Conservation (phyloP, 2,888 invertebrate species). For the Leptinotarsa haldemani region DNA sequence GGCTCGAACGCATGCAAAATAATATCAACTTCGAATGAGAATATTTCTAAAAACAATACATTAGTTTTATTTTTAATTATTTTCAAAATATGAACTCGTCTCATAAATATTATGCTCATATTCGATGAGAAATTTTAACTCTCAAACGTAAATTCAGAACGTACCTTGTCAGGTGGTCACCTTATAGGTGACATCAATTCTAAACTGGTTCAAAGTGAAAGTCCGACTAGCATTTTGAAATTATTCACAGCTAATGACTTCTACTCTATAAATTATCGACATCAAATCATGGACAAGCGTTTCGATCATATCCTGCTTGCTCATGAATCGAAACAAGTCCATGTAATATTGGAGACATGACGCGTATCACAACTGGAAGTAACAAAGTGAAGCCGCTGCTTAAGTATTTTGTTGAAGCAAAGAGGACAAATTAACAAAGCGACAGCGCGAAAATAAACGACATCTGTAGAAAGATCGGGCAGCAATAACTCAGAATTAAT, state of each 20-base stretch:
- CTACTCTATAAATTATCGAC: not conserved
- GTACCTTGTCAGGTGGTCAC: not conserved
- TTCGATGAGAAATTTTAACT: not conserved
- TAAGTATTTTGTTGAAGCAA: constrained; percentile 17
- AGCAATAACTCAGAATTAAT: constrained; percentile 40
- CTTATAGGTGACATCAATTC: not conserved
- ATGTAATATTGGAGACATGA: not conserved
- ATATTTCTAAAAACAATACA: too few species aligned
- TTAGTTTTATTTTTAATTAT: too few species aligned
- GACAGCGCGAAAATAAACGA: constrained; percentile 19
- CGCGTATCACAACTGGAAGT: not conserved
- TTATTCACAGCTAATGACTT: not conserved
- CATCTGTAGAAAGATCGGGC: constrained; percentile 29
- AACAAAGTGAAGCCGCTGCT: not conserved
- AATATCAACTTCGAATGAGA: too few species aligned
- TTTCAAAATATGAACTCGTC: too few species aligned
- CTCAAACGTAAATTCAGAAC: not conserved
- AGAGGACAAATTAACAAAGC: constrained; percentile 18
- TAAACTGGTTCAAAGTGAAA: constrained; percentile 10
- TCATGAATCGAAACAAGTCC: not conserved
- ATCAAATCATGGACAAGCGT: not conserved
- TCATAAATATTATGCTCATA: not conserved
- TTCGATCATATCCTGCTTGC: not conserved
- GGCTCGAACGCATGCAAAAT: too few species aligned
- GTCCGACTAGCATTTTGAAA: not conserved